phyloP scores from a whole-genome alignment of 2,113 vertebrate genomes.

The Pseudolaguvia tuberculata region DNA sequence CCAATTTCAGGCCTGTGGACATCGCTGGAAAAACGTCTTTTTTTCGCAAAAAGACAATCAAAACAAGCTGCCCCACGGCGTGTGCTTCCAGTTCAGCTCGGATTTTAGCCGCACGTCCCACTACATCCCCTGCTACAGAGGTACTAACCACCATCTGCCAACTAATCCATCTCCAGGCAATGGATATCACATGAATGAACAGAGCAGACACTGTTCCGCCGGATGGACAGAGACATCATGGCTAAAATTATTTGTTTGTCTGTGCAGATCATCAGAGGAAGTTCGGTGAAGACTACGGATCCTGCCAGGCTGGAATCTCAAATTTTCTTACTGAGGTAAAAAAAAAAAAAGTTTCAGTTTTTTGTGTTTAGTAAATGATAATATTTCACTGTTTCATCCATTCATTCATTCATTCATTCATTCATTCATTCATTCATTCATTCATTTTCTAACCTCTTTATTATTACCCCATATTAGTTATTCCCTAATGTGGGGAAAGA shows the following conservation, averaged over 20 bases:
- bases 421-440: too few relatives aligned
- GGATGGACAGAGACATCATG: slow-evolving; percentile 1
- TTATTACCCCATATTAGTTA: too few relatives aligned
- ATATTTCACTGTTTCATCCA: too few relatives aligned
- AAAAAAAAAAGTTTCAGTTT: too few relatives aligned
- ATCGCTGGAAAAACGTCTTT: slow-evolving; percentile 92
- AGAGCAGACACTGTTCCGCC: background rate
- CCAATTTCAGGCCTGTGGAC: slow-evolving; percentile 76
- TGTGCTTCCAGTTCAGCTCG: slow-evolving; percentile 79
- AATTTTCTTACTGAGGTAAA: slow-evolving; percentile 78
- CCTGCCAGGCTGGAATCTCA: slow-evolving; percentile 82
- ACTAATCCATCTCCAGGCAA: background rate
- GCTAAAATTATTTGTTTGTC: slow-evolving; percentile 13
- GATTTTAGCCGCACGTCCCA: slow-evolving; percentile 66
- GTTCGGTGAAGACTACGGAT: slow-evolving; percentile 71
- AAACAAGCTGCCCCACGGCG: slow-evolving; percentile 80
- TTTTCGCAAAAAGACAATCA: slow-evolving; percentile 68
- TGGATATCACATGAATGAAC: slow-evolving; percentile 16
- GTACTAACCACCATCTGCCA: slow-evolving; percentile 58
- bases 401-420: too few relatives aligned
- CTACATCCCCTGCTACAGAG: slow-evolving; percentile 83
- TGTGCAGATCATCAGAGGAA: slow-evolving; percentile 65
- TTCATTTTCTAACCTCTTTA: too few relatives aligned
- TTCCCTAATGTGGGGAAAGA: too few relatives aligned
- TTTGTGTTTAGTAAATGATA: too few relatives aligned